Base-by-base conservation (phyloP, 1,140 invertebrate species). In the Drosophila pachea region DNA sequence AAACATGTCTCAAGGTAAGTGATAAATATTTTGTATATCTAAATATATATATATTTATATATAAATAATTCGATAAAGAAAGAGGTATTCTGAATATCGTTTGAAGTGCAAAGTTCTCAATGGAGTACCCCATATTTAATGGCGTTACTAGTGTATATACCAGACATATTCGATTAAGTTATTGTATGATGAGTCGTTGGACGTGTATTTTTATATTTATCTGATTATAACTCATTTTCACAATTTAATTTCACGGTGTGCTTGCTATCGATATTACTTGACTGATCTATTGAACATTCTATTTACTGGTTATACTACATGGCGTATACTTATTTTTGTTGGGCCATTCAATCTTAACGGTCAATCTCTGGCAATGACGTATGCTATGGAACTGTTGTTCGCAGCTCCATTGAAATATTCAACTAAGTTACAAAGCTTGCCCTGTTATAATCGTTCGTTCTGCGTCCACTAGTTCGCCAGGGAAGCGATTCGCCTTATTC, bases 31-130 rank as follows among this genome's bases (percentile, higher is more conserved):
- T 22, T 22, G 22, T 22, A 22, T 22, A 22, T 2, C 3, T 22
- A 22, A 22, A 22, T 22, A n/a, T n/a, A n/a, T n/a, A n/a, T 22
- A 22, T 22, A 22, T 22, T 22, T 22, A 22, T 22, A 31, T 47
- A 55, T 43, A 14, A 35, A 60, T 29, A 53, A 43, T 29, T 40
- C 22, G 22, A 22, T 47, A 22, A 7, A 16, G n/a, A 4, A 5
- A 43, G 3, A 1, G 22, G 22, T 5, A 38, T 38, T 8, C 14
- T 7, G 47, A 70, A 67, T 53, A 68, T 66, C 62, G 48, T 65
- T 40, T 11, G 35, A 52, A 52, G 67, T 83, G 79, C 79, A 83
- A 83, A 84, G 81, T 84, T 83, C 76, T 76, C 79, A 63, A 56
- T 50, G n/a, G 48, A 56, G 16, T 43, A 9, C 32, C 47, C 31